Evolutionary conservation across 1,140 invertebrate species (phyloP), one percentile per base, ranked within the genome.

Genomic region (Eumaeus atala): DNA sequence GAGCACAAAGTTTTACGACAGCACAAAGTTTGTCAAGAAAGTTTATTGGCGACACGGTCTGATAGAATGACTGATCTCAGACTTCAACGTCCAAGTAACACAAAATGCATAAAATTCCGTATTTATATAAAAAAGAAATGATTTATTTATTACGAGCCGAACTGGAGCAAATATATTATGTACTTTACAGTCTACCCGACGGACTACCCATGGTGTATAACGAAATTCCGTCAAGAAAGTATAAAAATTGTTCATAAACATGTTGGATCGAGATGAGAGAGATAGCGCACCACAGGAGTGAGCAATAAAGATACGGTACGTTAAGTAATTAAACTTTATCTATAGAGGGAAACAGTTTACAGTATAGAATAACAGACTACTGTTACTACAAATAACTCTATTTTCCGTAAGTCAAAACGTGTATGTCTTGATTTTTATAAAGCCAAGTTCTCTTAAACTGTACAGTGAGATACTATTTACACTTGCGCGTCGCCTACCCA

Each of bases 21-120:
- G 59, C 47, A 44, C 58, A 56, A 54, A 60, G 51, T 58, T 58
- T 56, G 47, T 53, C 54, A 58, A 54, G 56, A 62, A 61, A 67
- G 55, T 69, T 69, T 70, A 70, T 65, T 68, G 65, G 51, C 64
- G 71, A 59, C 69, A 77, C 74, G 74, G 66, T 77, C 72, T 74
- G 74, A 63, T 72, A 72, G 63, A 63, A 51, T 67, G 66, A 67
- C 62, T 70, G 67, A 72, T 70, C 62, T 58, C 59, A 47, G 54
- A 66, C 61, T 70, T 64, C 56, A 64, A 59, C 57, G 55, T 62
- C 58, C 51, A 62, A 54, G 57, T 69, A 53, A 42, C 9, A 42
- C 38, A 40, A 44, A 44, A 50, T 35, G n/a, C 21, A 47, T 47
- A 28, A 28, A 28, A 28, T 28, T 28, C 21, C 21, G 21, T 28